Evolutionary conservation across 2,888 invertebrate genomes (phyloP).

Genomic region (Alviniconcha strummeri): DNA sequence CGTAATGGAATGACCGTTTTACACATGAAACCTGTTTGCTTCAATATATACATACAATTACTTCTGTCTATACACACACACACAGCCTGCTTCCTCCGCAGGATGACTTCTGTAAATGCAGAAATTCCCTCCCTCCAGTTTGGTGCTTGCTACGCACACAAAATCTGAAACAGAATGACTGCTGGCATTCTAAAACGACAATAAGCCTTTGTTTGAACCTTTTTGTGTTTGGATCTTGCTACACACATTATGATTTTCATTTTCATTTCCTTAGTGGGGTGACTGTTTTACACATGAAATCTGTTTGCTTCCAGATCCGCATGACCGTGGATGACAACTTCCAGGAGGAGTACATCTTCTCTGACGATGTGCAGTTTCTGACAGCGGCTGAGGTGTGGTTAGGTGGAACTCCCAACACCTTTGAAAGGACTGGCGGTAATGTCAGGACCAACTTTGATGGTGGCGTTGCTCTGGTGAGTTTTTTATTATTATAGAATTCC

Average conservation of each 20-base stretch:
- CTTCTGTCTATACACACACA: too few relatives aligned
- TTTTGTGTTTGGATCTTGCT: too few relatives aligned
- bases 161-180: too few relatives aligned
- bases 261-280: neutral
- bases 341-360: conserved; percentile 43
- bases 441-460: conserved; percentile 60
- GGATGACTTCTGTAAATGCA: too few relatives aligned
- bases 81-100: too few relatives aligned
- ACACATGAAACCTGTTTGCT: neutral
- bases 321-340: conserved; percentile 59
- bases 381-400: conserved; percentile 56
- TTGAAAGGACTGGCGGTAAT: conserved; percentile 48
- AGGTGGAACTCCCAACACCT: conserved; percentile 58
- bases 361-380: conserved; percentile 55
- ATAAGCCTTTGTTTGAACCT: too few relatives aligned
- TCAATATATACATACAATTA: conserved; percentile 39
- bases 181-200: too few relatives aligned
- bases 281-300: neutral
- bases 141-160: too few relatives aligned
- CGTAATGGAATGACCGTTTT: neutral
- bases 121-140: too few relatives aligned
- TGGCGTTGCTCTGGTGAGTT: conserved; percentile 62
- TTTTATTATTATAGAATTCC: neutral
- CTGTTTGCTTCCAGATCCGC: conserved; percentile 48
- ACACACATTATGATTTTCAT: neutral